Evolutionary conservation across 2,797 vertebrate genomes (phyloP).

Genomic region (Echeneis naucrates): DNA sequence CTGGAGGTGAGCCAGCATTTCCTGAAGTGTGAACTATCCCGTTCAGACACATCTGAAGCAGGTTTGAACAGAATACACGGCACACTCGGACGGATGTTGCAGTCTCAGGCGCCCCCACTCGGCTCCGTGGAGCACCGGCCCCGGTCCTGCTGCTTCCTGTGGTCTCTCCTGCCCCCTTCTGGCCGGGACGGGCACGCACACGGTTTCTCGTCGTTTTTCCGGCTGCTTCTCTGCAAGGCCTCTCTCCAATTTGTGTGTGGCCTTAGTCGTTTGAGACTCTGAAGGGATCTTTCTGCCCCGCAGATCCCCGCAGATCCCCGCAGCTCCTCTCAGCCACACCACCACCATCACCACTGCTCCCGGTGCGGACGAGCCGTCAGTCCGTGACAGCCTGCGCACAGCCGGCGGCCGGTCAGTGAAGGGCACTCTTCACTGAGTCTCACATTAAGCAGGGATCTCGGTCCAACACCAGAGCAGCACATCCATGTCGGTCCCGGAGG

Average conservation of each 20-base stretch:
- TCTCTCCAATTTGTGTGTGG: not conserved
- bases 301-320: fast-evolving
- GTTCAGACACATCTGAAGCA: too few relatives aligned
- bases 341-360: too few relatives aligned
- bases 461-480: constrained; percentile 59
- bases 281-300: not conserved
- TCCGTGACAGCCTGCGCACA: not conserved
- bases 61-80: too few relatives aligned
- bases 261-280: not conserved
- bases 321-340: too few relatives aligned
- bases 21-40: too few relatives aligned
- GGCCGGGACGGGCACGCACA: constrained; percentile 6
- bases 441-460: constrained; percentile 49
- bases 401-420: constrained; percentile 6
- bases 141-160: too few relatives aligned
- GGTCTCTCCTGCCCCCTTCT: constrained; percentile 75
- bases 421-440: not conserved
- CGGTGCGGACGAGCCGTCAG: constrained; percentile 40
- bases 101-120: constrained; percentile 30
- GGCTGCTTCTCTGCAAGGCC: not conserved
- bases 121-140: not conserved
- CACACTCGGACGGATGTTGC: constrained; percentile 17
- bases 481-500: constrained; percentile 73
- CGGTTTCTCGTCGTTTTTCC: not conserved
- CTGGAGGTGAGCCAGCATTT: too few relatives aligned